Conservation (phyloP, 1,140 invertebrate genomes). For the Eupristina koningsbergeri region DNA sequence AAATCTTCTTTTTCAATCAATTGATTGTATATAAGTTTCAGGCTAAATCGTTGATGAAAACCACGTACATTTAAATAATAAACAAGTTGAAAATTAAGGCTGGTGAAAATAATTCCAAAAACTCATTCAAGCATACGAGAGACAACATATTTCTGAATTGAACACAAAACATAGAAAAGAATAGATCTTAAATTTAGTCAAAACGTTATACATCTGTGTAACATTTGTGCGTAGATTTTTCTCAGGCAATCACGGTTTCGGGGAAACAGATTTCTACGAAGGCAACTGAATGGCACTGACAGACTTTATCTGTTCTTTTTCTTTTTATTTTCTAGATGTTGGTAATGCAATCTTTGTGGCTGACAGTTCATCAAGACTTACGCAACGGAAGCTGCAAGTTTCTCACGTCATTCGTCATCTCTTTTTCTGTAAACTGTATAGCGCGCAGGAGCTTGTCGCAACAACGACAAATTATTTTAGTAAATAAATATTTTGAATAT, state of each 20-base stretch:
- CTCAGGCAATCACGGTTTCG: not conserved
- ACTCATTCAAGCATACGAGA: no score
- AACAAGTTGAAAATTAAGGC: no score
- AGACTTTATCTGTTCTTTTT: conserved; percentile 47
- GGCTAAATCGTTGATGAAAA: no score
- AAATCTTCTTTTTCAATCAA: no score
- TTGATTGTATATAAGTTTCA: no score
- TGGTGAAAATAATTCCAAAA: not conserved
- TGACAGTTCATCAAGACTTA: conserved; percentile 53
- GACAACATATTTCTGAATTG: not conserved
- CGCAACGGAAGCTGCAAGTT: conserved; percentile 28
- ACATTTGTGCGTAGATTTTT: not conserved
- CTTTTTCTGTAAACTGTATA: not conserved
- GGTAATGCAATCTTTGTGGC: conserved; percentile 28
- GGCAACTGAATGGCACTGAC: conserved; percentile 51
- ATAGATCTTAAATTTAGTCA: not conserved
- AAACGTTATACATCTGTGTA: no score
- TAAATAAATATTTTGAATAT: not conserved
- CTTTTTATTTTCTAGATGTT: conserved; percentile 47
- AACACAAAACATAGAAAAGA: not conserved
- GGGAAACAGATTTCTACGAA: not conserved
- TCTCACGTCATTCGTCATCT: not conserved
- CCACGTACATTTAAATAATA: no score
- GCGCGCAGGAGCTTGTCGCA: not conserved
- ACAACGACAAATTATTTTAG: not conserved